A percentile compares a stretch with the other conserved stretches of the same genome.
Evolutionary conservation across 2,888 invertebrate species (phyloP).

Genomic region (Digitonthophagus gazella): DNA sequence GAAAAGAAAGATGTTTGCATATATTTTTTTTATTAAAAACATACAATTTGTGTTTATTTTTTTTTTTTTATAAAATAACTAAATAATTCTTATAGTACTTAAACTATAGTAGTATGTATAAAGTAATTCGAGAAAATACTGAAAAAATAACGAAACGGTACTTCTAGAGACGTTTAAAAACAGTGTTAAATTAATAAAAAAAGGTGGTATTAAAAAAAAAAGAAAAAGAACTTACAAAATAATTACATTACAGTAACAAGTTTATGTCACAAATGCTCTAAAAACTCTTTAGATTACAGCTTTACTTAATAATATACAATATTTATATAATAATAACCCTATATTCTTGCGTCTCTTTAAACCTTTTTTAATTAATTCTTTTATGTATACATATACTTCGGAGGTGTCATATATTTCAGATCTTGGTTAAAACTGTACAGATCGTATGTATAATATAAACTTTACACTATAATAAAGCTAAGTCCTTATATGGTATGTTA

Average conservation of each 20-base stretch:
- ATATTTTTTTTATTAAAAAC: slow-evolving; percentile 36
- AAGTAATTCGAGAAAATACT: slow-evolving; percentile 4
- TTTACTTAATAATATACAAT: not conserved
- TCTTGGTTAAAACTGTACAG: not conserved
- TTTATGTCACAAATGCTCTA: not conserved
- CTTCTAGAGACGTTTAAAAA: not conserved
- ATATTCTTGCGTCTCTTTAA: not conserved
- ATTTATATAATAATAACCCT: not conserved
- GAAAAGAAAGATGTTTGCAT: slow-evolving; percentile 14
- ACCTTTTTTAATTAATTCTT: not conserved
- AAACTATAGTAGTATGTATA: slow-evolving; percentile 8
- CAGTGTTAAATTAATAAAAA: not conserved
- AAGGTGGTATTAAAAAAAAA: not conserved
- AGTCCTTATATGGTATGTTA: not conserved
- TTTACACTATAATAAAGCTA: not conserved
- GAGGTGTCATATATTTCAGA: not conserved
- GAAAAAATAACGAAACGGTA: not conserved
- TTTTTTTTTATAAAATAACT: slow-evolving; percentile 35
- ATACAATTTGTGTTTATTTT: slow-evolving; percentile 31
- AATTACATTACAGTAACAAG: not conserved
- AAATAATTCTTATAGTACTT: slow-evolving; percentile 23
- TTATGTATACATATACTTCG: not conserved
- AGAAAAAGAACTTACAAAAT: not conserved
- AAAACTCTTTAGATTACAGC: not conserved
- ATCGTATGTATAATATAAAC: not conserved